Base-by-base conservation (phyloP, 2,888 invertebrate species). In the Alloscopus bannaensis region DNA sequence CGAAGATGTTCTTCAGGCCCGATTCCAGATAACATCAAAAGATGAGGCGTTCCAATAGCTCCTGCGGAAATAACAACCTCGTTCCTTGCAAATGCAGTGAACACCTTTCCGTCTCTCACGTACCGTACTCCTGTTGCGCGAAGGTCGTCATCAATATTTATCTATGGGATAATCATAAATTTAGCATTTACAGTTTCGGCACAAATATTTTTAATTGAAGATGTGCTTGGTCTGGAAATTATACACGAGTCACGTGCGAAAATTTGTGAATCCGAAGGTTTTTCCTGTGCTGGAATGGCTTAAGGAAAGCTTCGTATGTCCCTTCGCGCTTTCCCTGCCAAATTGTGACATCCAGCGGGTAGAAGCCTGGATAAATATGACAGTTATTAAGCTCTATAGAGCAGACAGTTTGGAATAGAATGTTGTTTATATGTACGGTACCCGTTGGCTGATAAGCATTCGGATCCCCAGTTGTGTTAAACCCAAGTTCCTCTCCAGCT, bases 221-320 rank as follows among this genome's bases (percentile, higher is more conserved):
- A n/a, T n/a, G n/a, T n/a, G n/a, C n/a, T n/a, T n/a, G n/a, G n/a
- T n/a, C n/a, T n/a, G n/a, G n/a, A n/a, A n/a, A n/a, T n/a, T n/a
- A n/a, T n/a, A 40, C 16, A 18, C 42, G n/a, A 8, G n/a, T 78
- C 0, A 79, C 83, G 29, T 82, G 73, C 1, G 82, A 64, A 42
- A 82, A 85, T 55, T 85, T 85, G 59, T 83, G 82, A 20, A 85
- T 81, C 20, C 66, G 80, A 1, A 85, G 62, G 73, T 83, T 84
- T 2, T 69, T 60, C 50, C 81, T 69, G 28, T 57, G 65, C 62
- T 82, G 62, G 24, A 80, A 77, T 50, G 84, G 84, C 55, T 84
- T 83, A 28, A 81, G 11, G 62, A 84, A 86, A 11, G 85, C 85
- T 69, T 81, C 80, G 62, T 79, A 82, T 0, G 83, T 84, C 55